Evolutionary conservation across 1,140 invertebrate species (phyloP).

Genomic region (Xylocopa sonorina): DNA sequence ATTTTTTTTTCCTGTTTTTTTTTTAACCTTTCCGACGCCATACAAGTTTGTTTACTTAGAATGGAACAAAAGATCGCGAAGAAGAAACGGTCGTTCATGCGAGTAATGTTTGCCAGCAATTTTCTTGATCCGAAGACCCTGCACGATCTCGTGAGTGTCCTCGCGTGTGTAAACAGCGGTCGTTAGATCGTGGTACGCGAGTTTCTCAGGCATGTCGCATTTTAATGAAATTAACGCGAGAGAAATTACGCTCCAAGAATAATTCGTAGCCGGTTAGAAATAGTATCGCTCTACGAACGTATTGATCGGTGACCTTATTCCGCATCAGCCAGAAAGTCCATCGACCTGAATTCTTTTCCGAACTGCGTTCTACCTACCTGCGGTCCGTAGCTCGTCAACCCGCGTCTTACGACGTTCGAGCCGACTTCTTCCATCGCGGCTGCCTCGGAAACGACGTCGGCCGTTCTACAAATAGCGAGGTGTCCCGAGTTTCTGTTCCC

Average conservation of each 20-base stretch:
- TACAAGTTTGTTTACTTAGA: too few relatives aligned
- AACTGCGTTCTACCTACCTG: slow-evolving; percentile 36
- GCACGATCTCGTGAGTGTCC: too few relatives aligned
- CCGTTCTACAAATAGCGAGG: slow-evolving; percentile 18
- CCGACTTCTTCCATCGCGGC: not conserved
- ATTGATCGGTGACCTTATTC: slow-evolving; percentile 66
- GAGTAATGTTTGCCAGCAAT: not conserved
- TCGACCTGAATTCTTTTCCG: slow-evolving; percentile 69
- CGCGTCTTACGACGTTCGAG: not conserved
- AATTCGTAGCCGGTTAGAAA: slow-evolving; percentile 59
- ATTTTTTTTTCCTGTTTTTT: too few relatives aligned
- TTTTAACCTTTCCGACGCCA: too few relatives aligned
- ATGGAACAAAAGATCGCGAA: not conserved
- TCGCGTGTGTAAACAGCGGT: slow-evolving; percentile 6
- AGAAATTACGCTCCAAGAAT: slow-evolving; percentile 48
- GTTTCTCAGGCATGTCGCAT: slow-evolving; percentile 19
- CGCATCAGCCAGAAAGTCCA: slow-evolving; percentile 61
- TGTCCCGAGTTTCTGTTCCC: not conserved
- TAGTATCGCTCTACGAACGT: slow-evolving; percentile 53
- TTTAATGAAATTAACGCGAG: slow-evolving; percentile 30
- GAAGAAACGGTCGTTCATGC: too few relatives aligned
- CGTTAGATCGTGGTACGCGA: not conserved
- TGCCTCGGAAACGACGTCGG: not conserved
- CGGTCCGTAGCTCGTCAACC: not conserved
- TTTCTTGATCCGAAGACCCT: too few relatives aligned